Evolutionary conservation across 1,140 invertebrate genomes (phyloP), one percentile per base, ranked within the genome.

Genomic region (Drosophila pseudoobscura): DNA sequence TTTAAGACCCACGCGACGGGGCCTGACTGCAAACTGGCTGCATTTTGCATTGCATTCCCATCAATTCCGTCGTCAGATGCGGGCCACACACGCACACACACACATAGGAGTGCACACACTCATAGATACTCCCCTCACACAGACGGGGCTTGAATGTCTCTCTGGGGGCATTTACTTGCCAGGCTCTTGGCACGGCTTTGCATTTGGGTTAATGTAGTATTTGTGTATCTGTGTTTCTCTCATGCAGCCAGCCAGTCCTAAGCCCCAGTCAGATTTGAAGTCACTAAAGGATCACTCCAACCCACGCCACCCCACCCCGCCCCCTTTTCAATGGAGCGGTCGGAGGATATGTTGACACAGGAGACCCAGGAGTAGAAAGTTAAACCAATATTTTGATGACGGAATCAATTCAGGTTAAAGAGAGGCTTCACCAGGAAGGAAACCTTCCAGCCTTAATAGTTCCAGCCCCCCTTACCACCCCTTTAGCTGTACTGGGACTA

Each of bases 141-240:
- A 13, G 3, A 62, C 9, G 7, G 9, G 8, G 54, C 55, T 52
- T 69, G 53, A 56, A 79, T 72, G 72, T 62, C 56, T 82, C 83
- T 72, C 65, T 45, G 59, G 78, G 78, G 82, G 73, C 69, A 78
- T 80, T 85, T 71, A 73, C 68, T 77, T 85, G 80, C 58, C 77
- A 77, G 82, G 69, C 82, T 87, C 83, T 88, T 87, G 83, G 69
- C 82, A 87, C 60, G 78, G 74, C 78, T 85, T 82, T 87, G 75
- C 83, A 87, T 87, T 88, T 87, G 82, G 82, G 82, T 87, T 88
- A 87, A 87, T 87, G 83, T 87, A 82, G 83, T 88, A 88, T 88
- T 78, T 87, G 78, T 87, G 83, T 87, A 41, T 75, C 43, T 75
- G 56, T 57, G 47, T 39, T 39, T 29, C 74, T 64, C 77, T 26